Evolutionary conservation across 2,113 vertebrate genomes (phyloP).

Genomic region (Bubalus kerabau): DNA sequence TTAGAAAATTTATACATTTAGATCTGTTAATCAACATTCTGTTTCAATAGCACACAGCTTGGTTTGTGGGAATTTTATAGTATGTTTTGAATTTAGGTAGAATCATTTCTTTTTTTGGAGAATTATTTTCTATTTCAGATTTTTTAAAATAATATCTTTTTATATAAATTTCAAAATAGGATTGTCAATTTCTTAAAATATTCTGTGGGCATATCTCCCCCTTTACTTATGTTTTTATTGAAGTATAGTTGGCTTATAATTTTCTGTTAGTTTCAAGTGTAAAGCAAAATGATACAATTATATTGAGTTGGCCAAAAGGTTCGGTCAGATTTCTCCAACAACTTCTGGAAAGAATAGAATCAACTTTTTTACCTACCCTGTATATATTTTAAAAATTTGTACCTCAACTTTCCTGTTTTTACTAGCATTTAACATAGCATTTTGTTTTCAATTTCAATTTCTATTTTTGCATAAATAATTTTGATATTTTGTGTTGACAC

Average conservation of each 20-base stretch:
- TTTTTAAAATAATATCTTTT: background rate
- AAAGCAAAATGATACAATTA: background rate
- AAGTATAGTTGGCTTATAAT: background rate
- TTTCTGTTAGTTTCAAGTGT: background rate
- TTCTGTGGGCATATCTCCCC: background rate
- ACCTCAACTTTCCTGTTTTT: background rate
- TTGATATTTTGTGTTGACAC: background rate
- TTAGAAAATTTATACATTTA: background rate
- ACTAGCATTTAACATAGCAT: background rate
- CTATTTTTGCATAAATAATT: background rate
- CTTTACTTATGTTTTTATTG: background rate
- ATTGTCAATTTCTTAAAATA: background rate
- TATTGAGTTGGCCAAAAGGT: too few species aligned
- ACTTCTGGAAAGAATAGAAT: background rate
- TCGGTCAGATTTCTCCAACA: background rate
- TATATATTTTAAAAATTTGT: background rate
- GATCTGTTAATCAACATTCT: background rate
- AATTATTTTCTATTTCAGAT: background rate
- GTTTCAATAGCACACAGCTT: background rate
- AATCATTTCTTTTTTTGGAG: background rate
- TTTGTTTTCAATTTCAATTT: background rate
- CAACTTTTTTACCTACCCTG: too few species aligned
- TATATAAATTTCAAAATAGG: background rate
- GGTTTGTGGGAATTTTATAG: background rate
- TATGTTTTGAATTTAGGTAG: background rate